These are phyloP conservation scores for Protonibea diacanthus DNA, from an alignment of 2,797 vertebrate genomes.

Conservation along the genomic window DNA sequence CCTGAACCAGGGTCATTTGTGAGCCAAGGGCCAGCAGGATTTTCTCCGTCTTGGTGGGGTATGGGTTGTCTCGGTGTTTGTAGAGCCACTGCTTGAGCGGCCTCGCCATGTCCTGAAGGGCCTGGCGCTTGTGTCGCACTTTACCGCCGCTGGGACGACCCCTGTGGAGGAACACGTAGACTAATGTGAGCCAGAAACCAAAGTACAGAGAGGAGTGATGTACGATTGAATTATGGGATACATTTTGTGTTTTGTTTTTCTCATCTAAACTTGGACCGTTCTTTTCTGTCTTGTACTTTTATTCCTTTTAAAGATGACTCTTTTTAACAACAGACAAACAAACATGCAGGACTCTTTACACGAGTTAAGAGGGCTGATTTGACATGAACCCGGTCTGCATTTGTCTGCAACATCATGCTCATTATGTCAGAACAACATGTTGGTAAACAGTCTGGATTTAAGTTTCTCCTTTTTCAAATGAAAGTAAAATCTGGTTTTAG, in stretches of 20 bases:
- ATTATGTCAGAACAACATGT: conserved; percentile 1
- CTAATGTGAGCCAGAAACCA: not conserved
- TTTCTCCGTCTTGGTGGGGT: conserved; percentile 99
- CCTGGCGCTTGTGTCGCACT: conserved; percentile 96
- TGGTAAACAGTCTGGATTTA: not conserved
- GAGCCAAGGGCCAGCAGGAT: conserved; percentile 97
- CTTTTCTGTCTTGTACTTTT: not conserved
- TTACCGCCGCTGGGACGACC: conserved; percentile 91
- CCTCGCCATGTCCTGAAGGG: conserved; percentile 97
- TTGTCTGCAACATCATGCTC: conserved; percentile 8
- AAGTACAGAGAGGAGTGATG: not conserved
- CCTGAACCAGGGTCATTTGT: conserved; percentile 99
- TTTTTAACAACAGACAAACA: not conserved
- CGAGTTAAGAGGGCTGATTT: not conserved
- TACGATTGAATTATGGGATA: not conserved
- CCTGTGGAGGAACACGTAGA: conserved; percentile 72
- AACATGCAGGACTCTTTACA: not conserved
- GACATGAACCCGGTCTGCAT: conserved; percentile 1
- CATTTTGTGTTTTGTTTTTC: not conserved
- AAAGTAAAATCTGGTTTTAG: conserved; percentile 1
- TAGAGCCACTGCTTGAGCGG: conserved; percentile 99
- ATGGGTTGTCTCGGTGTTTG: conserved; percentile 98
- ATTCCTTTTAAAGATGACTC: not conserved
- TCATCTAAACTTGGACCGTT: not conserved
- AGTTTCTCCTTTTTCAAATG: conserved; percentile 15